Evolutionary conservation across 2,888 invertebrate genomes (phyloP), one percentile per base, ranked within the genome.

Genomic region (Alloscopus bannaensis): DNA sequence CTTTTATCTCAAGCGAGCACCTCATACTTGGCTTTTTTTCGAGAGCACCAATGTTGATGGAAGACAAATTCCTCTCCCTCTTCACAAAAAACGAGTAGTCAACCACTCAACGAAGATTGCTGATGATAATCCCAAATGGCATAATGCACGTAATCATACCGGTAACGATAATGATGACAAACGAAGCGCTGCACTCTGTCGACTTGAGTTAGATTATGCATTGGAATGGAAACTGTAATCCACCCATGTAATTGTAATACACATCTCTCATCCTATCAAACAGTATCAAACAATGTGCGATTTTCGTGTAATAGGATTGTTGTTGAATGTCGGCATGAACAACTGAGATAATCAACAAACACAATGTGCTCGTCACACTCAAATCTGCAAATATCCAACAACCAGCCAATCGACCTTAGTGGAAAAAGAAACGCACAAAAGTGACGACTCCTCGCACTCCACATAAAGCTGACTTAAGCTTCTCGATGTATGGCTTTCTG

Each of bases 141-240:
- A 69, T 69, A 69, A 69, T 47, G 45, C 42, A 57, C 28, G 42
- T 59, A 69, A 69, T 69, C 69, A 69, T 69, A 57, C 28, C 59
- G 42, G 59, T 69, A 69, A 52, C 36, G 66, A 68, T 68, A 68
- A 68, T 68, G 36, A 69, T 42, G 60, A 60, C 70, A 70, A 70
- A 70, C 59, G 47, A 59, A 70, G 59, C 60, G 70, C 31, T 68
- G 24, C 22, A 47, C 47, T 20, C 57, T 28, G 13, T 11, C 11
- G 18, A 26, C 1, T 18, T 52, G 52, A n/a, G n/a, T n/a, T n/a
- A n/a, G n/a, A n/a, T 20, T 18, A 16, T 13, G 3, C 3, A 13
- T 52, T 52, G 1, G 13, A 22, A 20, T 52, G 22, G 52, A 8
- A 8, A 6, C 36, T 36, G 13, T 13, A 13, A 36, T 8, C 6